Conservation (phyloP, 2,888 invertebrate genomes). For the Torymus texanus region DNA sequence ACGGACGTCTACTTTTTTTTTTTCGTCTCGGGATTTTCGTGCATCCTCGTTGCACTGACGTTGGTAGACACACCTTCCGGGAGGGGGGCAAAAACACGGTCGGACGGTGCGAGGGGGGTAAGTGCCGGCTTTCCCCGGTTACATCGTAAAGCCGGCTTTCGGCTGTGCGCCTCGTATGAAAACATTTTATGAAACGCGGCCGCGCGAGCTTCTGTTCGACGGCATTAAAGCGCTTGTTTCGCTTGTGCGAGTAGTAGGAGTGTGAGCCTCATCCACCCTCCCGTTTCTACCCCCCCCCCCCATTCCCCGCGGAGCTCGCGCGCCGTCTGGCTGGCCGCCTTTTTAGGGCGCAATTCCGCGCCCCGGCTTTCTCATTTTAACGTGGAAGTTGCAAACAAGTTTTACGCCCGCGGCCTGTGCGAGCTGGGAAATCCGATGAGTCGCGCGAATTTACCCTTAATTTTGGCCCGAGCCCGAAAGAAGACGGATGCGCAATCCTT, state of each 20-base stretch:
- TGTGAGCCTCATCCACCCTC: no score
- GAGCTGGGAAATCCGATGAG: constrained; percentile 43
- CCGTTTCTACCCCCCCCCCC: no score
- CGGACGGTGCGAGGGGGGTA: neutral
- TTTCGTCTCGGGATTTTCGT: constrained; percentile 19
- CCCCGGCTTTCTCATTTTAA: constrained; percentile 41
- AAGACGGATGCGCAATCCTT: constrained; percentile 12
- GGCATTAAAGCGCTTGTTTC: constrained; percentile 39
- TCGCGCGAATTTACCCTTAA: constrained; percentile 44
- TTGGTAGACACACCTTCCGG: neutral
- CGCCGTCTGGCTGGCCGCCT: neutral
- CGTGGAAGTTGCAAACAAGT: constrained; percentile 32
- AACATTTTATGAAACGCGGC: constrained; percentile 46
- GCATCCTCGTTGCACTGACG: neutral
- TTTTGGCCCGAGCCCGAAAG: neutral
- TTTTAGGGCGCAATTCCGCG: constrained; percentile 41
- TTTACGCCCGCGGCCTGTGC: constrained; percentile 25
- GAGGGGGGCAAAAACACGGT: neutral
- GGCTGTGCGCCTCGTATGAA: constrained; percentile 9
- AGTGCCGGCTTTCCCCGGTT: constrained; percentile 23
- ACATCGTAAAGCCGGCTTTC: constrained; percentile 32
- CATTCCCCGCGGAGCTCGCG: neutral
- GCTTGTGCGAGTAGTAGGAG: neutral
- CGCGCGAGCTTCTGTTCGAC: neutral
- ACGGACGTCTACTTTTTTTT: neutral